A percentile compares a stretch with the other conserved stretches of the same genome.
phyloP scores from a whole-genome alignment of 1,140 invertebrate species.

The Neodiprion pinetum region DNA sequence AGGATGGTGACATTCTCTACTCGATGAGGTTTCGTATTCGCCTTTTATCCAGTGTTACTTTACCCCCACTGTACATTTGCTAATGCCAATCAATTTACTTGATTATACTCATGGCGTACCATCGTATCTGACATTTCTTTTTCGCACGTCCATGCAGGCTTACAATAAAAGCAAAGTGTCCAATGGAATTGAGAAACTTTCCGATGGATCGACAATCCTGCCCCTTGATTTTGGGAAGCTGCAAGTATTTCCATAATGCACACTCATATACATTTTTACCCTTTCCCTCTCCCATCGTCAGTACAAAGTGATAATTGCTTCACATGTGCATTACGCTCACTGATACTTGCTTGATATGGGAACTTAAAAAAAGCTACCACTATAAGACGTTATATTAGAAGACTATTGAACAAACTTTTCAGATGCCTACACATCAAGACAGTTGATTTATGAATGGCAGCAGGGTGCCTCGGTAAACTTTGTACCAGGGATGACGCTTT shows the following conservation, averaged over 20 bases:
- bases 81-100: too few relatives aligned
- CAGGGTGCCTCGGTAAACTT: conserved; percentile 83
- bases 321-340: conserved; percentile 11
- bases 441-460: conserved; percentile 92
- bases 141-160: conserved; percentile 69
- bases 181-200: conserved; percentile 95
- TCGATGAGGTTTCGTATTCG: conserved; percentile 83
- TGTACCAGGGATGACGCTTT: conserved; percentile 87
- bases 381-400: too few relatives aligned
- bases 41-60: conserved; percentile 27
- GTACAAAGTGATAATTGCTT: neutral
- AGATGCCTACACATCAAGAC: conserved; percentile 91
- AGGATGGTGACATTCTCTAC: conserved; percentile 91
- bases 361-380: too few relatives aligned
- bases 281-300: conserved; percentile 26
- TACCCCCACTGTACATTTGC: conserved; percentile 14
- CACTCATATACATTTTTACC: conserved; percentile 19
- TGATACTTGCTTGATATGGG: neutral
- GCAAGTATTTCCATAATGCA: conserved; percentile 70
- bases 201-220: conserved; percentile 96
- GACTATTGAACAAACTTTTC: conserved; percentile 31
- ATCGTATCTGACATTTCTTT: neutral
- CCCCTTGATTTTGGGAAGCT: conserved; percentile 91
- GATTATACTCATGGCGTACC: too few relatives aligned
- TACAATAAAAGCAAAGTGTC: conserved; percentile 97